Percentiles rank a stretch among this genome's conserved stretches.
phyloP scores from a whole-genome alignment of 2,113 vertebrate genomes.

The Atlantisia rogersi region DNA sequence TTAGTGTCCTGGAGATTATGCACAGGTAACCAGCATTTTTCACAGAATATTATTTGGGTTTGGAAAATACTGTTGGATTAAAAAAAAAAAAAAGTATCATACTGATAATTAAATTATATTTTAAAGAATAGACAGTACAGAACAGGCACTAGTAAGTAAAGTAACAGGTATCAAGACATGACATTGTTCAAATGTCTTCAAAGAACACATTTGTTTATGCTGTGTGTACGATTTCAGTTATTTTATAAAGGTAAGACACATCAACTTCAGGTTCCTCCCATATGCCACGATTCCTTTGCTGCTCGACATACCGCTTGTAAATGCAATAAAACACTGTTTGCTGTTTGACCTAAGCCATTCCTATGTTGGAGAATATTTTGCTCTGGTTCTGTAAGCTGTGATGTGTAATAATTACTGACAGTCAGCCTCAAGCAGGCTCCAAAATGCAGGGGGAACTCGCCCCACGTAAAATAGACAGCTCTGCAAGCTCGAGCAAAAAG shows the following conservation, averaged over 20 bases:
- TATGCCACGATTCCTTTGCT: constrained; percentile 35
- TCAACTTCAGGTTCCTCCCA: constrained; percentile 25
- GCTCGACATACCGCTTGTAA: constrained; percentile 54
- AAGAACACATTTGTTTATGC: background rate
- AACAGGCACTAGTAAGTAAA: constrained; percentile 20
- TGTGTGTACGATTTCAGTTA: constrained; percentile 46
- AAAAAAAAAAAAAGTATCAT: background rate
- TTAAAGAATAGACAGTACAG: background rate
- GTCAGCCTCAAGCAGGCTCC: background rate
- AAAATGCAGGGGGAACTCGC: background rate
- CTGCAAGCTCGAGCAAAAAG: background rate
- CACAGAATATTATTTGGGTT: background rate
- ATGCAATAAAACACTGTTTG: constrained; percentile 75
- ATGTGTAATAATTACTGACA: background rate
- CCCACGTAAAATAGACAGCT: background rate
- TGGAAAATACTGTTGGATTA: background rate
- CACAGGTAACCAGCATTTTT: background rate
- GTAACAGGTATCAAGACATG: constrained; percentile 15
- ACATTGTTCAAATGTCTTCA: constrained; percentile 61
- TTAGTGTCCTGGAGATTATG: background rate
- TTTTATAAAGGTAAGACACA: constrained; percentile 32
- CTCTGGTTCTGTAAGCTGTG: background rate
- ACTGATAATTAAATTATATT: constrained; percentile 32
- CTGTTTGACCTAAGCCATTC: constrained; percentile 34
- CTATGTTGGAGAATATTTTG: background rate